A percentile compares a stretch with the other conserved stretches of the same genome.
Conservation (phyloP, 2,113 vertebrate species). For the Anas platyrhynchos region DNA sequence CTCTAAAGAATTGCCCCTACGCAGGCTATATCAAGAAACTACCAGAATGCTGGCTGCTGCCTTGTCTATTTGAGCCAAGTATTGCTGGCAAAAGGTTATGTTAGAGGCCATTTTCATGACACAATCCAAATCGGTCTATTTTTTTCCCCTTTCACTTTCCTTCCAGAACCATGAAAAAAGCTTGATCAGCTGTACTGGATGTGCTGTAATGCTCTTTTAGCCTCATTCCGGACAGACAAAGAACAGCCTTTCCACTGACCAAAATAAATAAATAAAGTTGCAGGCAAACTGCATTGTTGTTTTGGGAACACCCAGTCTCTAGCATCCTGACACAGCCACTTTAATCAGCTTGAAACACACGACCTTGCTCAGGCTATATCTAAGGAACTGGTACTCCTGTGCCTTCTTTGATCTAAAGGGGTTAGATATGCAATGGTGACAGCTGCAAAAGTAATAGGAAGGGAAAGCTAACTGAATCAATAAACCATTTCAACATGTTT, state of each 20-base stretch:
- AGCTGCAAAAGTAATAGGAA: conserved; percentile 25
- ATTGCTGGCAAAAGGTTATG: background rate
- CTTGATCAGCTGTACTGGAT: conserved; percentile 50
- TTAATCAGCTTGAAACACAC: conserved; percentile 30
- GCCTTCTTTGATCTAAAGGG: background rate
- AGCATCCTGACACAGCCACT: conserved; percentile 10
- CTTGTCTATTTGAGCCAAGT: conserved; percentile 27
- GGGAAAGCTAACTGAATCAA: background rate
- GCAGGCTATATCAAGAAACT: conserved; percentile 1
- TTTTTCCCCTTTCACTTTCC: conserved; percentile 37
- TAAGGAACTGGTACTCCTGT: background rate
- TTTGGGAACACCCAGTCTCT: conserved; percentile 2
- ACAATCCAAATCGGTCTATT: background rate
- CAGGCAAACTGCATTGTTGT: conserved; percentile 10
- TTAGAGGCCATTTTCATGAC: background rate
- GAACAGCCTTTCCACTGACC: background rate
- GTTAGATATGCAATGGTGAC: background rate
- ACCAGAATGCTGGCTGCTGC: conserved; percentile 28
- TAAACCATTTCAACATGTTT: background rate
- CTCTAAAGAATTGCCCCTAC: conserved; percentile 6
- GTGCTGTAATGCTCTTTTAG: conserved; percentile 17
- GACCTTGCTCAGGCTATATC: background rate
- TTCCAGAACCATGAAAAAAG: conserved; percentile 22
- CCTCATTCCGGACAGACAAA: background rate
- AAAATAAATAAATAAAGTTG: conserved; percentile 8